Base-by-base conservation (phyloP, 1,140 invertebrate species). In the Sinella curviseta region DNA sequence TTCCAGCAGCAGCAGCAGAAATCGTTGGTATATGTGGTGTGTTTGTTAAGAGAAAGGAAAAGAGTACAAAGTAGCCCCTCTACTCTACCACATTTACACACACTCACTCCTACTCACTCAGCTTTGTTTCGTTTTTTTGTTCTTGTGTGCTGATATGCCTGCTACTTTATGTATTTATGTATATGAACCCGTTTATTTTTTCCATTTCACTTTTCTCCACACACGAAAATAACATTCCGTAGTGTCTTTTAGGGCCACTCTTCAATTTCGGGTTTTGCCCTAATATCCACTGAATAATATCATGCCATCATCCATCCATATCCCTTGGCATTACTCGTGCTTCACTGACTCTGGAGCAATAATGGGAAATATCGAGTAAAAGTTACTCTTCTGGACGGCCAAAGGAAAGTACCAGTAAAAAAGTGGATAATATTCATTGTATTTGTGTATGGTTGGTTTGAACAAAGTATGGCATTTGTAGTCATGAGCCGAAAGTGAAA, bases 201-300 rank as follows among this genome's bases (percentile, higher is more conserved):
- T 60, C n/a, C 55, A 8, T 14, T 60, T 60, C n/a, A 8, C 8
- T 24, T 60, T 60, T 60, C 55, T 60, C 24, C 55, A n/a, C 55
- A 60, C 55, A 4, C n/a, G n/a, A n/a, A 60, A 12, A 60, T 60
- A 60, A 60, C 55, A 60, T 60, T 60, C 55, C 12, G 24, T 60
- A 60, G 55, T 60, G 55, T 60, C 55, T 60, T 24, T 60, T 17
- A 8, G 4, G 4, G 24, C 55, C 8, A 60, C 55, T 60, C 55
- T 60, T 60, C 55, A 60, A 60, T 60, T 60, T 60, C 55, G 55
- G 55, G 17, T 60, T 60, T 60, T 60, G 55, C 55, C 55, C 55
- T 60, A 60, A 60, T 60, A 60, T 60, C 55, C 55, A 60, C 55
- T 60, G 55, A 60, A 60, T 60, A 60, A 60, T 60, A 60, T 60